Percentiles rank a stretch among this genome's conserved stretches.
Conservation (phyloP, 2,113 vertebrate genomes). For the Nesoenas mayeri region DNA sequence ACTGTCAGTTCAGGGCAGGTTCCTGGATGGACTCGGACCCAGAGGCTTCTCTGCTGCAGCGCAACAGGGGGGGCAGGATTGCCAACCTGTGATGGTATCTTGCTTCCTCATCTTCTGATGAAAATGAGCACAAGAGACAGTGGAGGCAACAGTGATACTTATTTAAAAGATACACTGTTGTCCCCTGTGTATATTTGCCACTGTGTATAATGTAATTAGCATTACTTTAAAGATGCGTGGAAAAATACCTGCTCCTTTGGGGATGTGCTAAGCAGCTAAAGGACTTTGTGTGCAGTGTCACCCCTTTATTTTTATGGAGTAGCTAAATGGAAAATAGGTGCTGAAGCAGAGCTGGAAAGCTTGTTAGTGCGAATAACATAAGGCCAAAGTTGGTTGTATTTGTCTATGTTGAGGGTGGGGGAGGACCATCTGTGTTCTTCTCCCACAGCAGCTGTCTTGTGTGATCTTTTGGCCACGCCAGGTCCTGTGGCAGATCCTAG, state of each 20-base stretch:
- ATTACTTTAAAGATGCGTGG: conserved; percentile 17
- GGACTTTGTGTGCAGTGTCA: not conserved
- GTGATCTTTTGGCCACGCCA: accelerated
- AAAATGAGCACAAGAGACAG: not conserved
- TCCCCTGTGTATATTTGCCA: conserved; percentile 6
- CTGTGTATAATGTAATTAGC: not conserved
- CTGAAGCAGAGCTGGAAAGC: not conserved
- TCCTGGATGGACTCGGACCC: not conserved
- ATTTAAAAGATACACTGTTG: not conserved
- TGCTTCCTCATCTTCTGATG: not conserved
- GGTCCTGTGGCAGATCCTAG: not conserved
- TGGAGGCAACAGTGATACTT: not conserved
- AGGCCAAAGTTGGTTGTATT: not conserved
- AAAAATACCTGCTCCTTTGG: conserved; percentile 6
- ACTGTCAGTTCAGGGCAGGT: not conserved
- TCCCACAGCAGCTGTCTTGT: not conserved
- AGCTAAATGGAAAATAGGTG: not conserved
- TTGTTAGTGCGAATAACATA: accelerated
- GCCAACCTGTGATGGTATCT: not conserved
- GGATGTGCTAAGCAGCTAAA: not conserved
- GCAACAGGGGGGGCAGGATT: not conserved
- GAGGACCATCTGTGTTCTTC: not conserved
- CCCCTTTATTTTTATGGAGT: not conserved
- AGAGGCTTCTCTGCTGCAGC: not conserved
- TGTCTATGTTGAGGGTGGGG: not conserved